Evolutionary conservation across 2,888 invertebrate genomes (phyloP).

Genomic region (Tachina fera): DNA sequence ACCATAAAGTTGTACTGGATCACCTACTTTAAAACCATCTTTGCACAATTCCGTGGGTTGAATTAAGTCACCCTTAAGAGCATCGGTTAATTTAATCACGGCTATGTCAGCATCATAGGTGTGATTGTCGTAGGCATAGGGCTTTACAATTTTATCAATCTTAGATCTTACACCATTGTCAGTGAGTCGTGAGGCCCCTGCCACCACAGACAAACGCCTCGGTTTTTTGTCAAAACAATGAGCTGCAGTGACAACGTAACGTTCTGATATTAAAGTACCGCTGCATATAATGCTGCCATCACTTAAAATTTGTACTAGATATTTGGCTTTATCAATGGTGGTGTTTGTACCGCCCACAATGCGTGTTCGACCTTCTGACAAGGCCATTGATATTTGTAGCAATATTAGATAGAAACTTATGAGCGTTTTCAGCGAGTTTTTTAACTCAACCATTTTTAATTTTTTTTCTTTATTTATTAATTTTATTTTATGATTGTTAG

Average conservation of each 20-base stretch:
- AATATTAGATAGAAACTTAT: constrained; percentile 3
- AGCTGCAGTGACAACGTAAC: constrained; percentile 51
- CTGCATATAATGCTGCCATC: constrained; percentile 67
- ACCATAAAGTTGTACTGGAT: constrained; percentile 67
- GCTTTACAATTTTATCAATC: constrained; percentile 24
- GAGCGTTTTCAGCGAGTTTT: neutral
- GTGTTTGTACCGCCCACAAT: constrained; percentile 60
- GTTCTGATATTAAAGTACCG: constrained; percentile 67
- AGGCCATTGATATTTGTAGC: neutral
- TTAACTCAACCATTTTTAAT: constrained; percentile 17
- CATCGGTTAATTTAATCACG: constrained; percentile 54
- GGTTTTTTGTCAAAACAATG: constrained; percentile 49
- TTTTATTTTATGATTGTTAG: neutral
- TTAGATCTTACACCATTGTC: constrained; percentile 18
- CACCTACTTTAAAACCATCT: constrained; percentile 9
- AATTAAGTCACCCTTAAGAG: constrained; percentile 54
- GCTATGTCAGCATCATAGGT: constrained; percentile 71
- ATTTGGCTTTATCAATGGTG: constrained; percentile 37
- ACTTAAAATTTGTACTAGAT: constrained; percentile 65
- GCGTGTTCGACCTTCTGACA: constrained; percentile 18
- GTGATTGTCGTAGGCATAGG: constrained; percentile 10
- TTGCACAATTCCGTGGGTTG: constrained; percentile 55
- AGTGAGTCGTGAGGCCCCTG: constrained; percentile 47
- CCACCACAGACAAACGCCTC: constrained; percentile 43
- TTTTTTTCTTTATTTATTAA: neutral